Base-by-base conservation (phyloP, 2,888 invertebrate species). In the Sclerodermus sp. region DNA sequence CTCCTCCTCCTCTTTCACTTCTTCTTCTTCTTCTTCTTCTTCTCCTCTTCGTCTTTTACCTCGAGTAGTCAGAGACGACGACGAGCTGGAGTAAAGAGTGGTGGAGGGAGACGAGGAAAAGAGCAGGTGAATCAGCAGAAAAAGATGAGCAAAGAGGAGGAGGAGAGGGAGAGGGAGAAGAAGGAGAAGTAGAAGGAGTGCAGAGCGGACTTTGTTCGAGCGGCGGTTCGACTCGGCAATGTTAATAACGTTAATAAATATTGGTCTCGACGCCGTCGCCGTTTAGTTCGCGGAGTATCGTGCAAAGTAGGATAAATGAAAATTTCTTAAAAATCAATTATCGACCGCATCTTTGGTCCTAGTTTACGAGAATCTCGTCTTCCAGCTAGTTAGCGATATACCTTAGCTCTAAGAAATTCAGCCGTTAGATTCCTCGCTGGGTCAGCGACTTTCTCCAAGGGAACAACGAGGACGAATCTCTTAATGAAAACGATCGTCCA, bases 21-120 rank as follows among this genome's bases (percentile, higher is more conserved):
- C 47, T 47, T 47, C 54, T 48, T n/a, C 47, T 44, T 38, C 46
- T 39, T 50, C 51, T 43, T 53, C 47, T 41, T 57, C 55, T 48
- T 40, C 50, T 48, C 49, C 42, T 46, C 42, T 9, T 30, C 30
- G 30, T 30, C 30, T 59, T 55, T 57, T 62, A 49, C 62, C 53
- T 64, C 57, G 57, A 62, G 61, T 61, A 57, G 58, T 51, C 53
- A 61, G 8, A 23, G 34, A 51, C 58, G 54, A 53, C 3, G 4
- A 18, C 13, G 23, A 49, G 12, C 52, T 47, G 54, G 53, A 58
- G 49, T 57, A 53, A 58, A 53, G 50, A 49, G 49, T 45, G 45
- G 16, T 42, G 50, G 43, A 40, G 55, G 56, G 45, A 18, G 51
- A 47, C 38, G 54, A 45, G 52, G 45, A 42, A 44, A 37, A 47